phyloP scores from a whole-genome alignment of 1,140 invertebrate genomes.

The Bombus sylvicola region DNA sequence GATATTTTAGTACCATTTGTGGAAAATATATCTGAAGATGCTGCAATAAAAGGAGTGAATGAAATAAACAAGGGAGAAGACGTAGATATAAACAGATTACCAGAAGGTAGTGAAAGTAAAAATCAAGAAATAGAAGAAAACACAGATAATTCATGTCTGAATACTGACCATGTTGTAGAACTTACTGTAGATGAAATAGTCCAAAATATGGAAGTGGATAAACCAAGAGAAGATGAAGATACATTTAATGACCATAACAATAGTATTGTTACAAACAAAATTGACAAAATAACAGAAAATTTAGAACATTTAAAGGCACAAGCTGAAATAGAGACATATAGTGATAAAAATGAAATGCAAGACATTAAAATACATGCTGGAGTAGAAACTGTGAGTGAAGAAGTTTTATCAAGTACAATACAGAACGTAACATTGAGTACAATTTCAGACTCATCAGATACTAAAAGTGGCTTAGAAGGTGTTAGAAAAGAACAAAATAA shows the following conservation, averaged over 20 bases:
- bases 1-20: constrained; percentile 65
- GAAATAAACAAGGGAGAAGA: not conserved
- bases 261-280: not conserved
- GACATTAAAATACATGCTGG: not conserved
- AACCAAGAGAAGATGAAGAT: constrained; percentile 8
- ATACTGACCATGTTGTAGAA: constrained; percentile 15
- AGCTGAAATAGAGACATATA: not conserved
- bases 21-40: constrained; percentile 17
- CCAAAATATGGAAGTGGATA: constrained; percentile 40
- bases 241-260: not conserved
- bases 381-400: not conserved
- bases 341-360: not conserved
- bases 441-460: not conserved
- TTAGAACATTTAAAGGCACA: not conserved
- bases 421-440: not conserved
- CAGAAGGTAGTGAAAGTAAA: not conserved
- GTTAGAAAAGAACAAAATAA: not conserved
- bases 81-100: not conserved
- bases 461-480: not conserved
- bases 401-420: not conserved
- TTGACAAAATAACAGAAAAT: not conserved
- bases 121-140: not conserved
- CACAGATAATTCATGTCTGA: not conserved
- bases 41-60: not conserved
- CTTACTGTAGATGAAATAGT: constrained; percentile 64